Evolutionary conservation across 1,140 invertebrate genomes (phyloP), one percentile per base, ranked within the genome.

Genomic region (Caligus rogercresseyi): DNA sequence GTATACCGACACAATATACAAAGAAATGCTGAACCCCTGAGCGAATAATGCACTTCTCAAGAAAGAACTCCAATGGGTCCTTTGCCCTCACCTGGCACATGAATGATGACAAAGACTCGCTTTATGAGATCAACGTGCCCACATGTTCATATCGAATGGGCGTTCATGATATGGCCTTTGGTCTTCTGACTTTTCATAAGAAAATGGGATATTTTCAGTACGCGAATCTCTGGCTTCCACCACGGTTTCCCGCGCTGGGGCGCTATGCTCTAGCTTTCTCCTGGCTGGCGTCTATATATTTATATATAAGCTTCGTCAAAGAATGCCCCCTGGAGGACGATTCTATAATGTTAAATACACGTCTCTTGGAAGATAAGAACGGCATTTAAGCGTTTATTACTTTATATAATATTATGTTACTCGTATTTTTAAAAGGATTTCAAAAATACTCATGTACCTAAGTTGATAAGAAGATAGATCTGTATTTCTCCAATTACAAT

Each of bases 81-180:
- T 11, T 43, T n/a, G n/a, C 7, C 7, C 7, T 43, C 31, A 43
- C 7, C 7, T 43, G 31, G 31, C 31, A 43, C 31, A 43, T 43
- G 31, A 7, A 43, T 43, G 31, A 43, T 1, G 7, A 13, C 4
- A 19, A 25, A 2, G 23, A 64, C 4, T 20, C 54, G 65, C 73
- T 84, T 66, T 80, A 87, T 70, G 90, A 96, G 76, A 80, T 95
- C 51, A 80, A 85, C 72, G 84, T 92, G 61, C 91, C 91, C 1
- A 92, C 90, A 0, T 92, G 86, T 73, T 93, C 89, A 3, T 96
- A 96, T 73, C 79, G 91, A 70, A 95, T 95, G 90, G 90, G 90
- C 1, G 84, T 83, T 19, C 67, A 70, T 11, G 76, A 84, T 65
- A 88, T 90, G 71, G 90, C 89, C 16, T 92, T 84, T 74, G 88